Base-by-base conservation (phyloP, 1,140 invertebrate genomes). In the Listronotus bonariensis region DNA sequence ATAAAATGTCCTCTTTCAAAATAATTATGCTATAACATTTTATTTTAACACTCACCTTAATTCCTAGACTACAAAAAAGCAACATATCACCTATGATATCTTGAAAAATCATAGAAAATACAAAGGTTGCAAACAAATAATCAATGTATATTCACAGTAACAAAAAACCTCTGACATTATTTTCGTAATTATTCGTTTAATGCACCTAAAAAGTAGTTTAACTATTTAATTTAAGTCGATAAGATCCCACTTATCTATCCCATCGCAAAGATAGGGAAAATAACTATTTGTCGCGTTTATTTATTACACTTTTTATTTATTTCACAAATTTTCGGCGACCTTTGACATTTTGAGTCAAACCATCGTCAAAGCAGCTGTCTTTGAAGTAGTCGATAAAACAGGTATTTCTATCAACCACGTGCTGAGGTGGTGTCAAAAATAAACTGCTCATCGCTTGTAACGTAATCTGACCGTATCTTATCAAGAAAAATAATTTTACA, bases 251-350 rank as follows among this genome's bases (percentile, higher is more conserved):
- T 48, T 8, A 20, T 17, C 18, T 48, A 20, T 18, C 45, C 18
- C 18, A 48, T 48, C 11, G 34, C 11, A 36, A 1, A 10, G 8
- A 36, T 36, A 36, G 8, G 8, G 26, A 18, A 17, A 48, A 17
- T 48, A 6, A 26, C 4, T 48, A 18, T 48, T 48, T 26, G 17
- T 48, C 18, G 15, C 12, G 1, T 9, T 5, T 3, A 45, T 15
- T 15, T 14, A 40, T 3, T 10, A 14, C 2, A 12, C n/a, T 40
- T 40, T n/a, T 45, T 15, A 15, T 20, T 20, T 18, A 18, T 20
- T 20, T 48, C 7, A 48, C 9, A 6, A 18, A 43, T 43, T 43
- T n/a, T 43, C 42, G 42, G n/a, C 42, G 45, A 48, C 45, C 45
- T 48, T 48, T 48, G 45, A 6, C 45, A 48, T 48, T 48, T 48